These are phyloP conservation scores for Siphamia tubifer DNA, from an alignment of 2,113 vertebrate genomes.

Conservation along the genomic window DNA sequence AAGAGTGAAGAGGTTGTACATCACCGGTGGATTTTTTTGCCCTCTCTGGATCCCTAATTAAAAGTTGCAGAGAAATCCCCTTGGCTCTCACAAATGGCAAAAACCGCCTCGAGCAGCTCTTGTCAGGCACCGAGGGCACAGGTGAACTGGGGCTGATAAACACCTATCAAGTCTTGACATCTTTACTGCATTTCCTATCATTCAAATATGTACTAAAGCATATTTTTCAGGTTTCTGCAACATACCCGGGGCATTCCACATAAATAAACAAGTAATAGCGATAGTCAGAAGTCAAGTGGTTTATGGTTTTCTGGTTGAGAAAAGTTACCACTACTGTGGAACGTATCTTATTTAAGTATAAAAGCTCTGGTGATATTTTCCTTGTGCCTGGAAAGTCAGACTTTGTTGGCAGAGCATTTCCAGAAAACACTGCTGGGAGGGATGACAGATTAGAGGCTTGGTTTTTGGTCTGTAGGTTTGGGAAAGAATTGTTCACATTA, in stretches of 20 bases:
- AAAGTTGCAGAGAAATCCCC: slow-evolving; percentile 51
- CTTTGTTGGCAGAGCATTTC: slow-evolving; percentile 9
- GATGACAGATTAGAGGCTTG: slow-evolving; percentile 33
- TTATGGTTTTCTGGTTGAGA: background rate
- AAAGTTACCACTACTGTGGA: background rate
- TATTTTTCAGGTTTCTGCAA: background rate
- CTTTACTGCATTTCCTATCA: too few relatives aligned
- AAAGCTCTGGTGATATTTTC: slow-evolving; percentile 6
- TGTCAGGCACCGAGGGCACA: slow-evolving; percentile 14
- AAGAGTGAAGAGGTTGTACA: slow-evolving; percentile 45
- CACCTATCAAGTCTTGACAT: background rate
- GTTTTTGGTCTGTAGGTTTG: slow-evolving; percentile 13
- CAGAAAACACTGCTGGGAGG: slow-evolving; percentile 23
- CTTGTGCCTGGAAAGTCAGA: slow-evolving; percentile 4
- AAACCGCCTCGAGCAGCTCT: slow-evolving; percentile 24
- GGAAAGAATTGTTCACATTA: slow-evolving; percentile 47
- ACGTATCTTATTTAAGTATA: background rate
- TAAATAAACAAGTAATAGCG: background rate
- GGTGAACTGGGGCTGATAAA: slow-evolving; percentile 31
- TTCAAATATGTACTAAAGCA: too few relatives aligned
- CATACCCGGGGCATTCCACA: background rate
- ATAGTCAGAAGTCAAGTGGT: background rate
- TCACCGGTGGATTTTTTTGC: slow-evolving; percentile 41
- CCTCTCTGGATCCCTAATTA: slow-evolving; percentile 55
- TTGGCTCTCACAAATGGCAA: slow-evolving; percentile 51